These are phyloP conservation scores for cat (Felis catus) DNA, from an alignment of 2,113 vertebrate genomes.

Conservation along the genomic window F.catus_Fca126_mat1.0 CM031418.1:54312001-54312500, in stretches of 20 bases:
- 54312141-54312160: neutral
- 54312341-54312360: neutral
- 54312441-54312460: neutral
- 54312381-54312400: neutral
- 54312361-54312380: neutral
- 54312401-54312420: neutral
- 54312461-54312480: no score
- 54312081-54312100: neutral
- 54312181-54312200: neutral
- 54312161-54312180: neutral
- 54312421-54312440: neutral
- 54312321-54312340: neutral
- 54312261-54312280: neutral
- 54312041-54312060: neutral
- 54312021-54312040: neutral
- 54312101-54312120: neutral
- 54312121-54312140: neutral
- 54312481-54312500: neutral
- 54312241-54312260: neutral
- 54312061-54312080: neutral
- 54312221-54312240: neutral
- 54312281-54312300: neutral
- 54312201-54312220: slow-evolving; percentile 3
- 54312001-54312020: neutral
- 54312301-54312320: neutral